These are phyloP conservation scores for Aphelocoma californica DNA, from an alignment of 2,797 vertebrate species.

Conservation along the genomic window DNA sequence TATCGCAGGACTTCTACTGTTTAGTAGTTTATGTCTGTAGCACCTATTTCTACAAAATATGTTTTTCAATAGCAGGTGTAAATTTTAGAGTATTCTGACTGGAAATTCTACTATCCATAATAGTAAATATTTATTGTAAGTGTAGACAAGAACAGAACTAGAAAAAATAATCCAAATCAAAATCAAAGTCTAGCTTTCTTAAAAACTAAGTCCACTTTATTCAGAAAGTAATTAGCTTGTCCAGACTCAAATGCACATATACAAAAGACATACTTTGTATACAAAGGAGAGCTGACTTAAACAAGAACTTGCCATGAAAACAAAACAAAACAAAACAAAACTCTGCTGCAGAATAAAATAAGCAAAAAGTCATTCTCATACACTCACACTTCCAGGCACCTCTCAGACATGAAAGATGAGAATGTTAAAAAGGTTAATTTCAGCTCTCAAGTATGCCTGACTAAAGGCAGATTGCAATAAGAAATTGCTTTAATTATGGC, in stretches of 20 bases:
- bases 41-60: background rate
- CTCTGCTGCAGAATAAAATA: background rate
- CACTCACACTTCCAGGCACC: background rate
- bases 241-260: background rate
- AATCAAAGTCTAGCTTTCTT: background rate
- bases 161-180: background rate
- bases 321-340: no score
- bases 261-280: background rate
- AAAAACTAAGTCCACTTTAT: background rate
- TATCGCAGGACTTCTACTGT: background rate
- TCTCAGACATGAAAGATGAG: background rate
- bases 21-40: background rate
- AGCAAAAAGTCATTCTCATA: background rate
- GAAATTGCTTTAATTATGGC: constrained; percentile 8
- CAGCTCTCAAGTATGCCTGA: constrained; percentile 15
- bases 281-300: background rate
- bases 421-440: constrained; percentile 37
- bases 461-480: background rate
- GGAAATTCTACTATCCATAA: background rate
- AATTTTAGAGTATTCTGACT: background rate
- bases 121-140: background rate
- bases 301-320: background rate
- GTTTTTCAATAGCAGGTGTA: background rate
- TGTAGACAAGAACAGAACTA: background rate
- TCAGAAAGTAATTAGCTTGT: background rate